Conservation (phyloP, 2,888 invertebrate genomes). For the Lithophane semibrunnea region DNA sequence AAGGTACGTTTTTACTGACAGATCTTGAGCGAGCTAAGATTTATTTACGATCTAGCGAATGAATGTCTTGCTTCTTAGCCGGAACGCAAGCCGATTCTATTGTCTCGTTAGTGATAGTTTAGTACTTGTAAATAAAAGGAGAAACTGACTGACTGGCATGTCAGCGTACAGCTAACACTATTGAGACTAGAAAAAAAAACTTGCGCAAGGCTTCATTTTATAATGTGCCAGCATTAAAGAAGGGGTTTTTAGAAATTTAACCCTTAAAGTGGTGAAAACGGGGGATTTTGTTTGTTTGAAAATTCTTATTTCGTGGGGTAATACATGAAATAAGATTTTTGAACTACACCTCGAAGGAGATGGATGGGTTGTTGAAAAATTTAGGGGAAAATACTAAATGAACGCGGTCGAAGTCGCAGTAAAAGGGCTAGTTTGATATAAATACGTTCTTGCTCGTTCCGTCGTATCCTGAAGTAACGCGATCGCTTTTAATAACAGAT, state of each 20-base stretch:
- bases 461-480: too few species aligned
- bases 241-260: not conserved
- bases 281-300: not conserved
- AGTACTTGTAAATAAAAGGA: not conserved
- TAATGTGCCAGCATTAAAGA: not conserved
- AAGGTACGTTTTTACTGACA: constrained; percentile 42
- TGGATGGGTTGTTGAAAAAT: too few species aligned
- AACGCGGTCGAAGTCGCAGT: too few species aligned
- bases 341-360: too few species aligned
- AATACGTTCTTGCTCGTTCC: not conserved
- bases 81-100: too few species aligned
- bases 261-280: too few species aligned
- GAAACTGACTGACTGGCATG: not conserved
- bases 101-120: too few species aligned
- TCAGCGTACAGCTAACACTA: not conserved
- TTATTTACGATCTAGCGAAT: not conserved
- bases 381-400: too few species aligned
- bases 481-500: not conserved
- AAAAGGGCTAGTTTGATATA: not conserved
- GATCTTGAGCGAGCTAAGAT: not conserved
- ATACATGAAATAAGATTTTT: too few species aligned
- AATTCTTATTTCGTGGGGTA: too few species aligned
- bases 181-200: not conserved
- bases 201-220: not conserved
- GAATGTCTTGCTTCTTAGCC: not conserved